phyloP scores from a whole-genome alignment of 2,888 invertebrate genomes.

The Mayetiola destructor region DNA sequence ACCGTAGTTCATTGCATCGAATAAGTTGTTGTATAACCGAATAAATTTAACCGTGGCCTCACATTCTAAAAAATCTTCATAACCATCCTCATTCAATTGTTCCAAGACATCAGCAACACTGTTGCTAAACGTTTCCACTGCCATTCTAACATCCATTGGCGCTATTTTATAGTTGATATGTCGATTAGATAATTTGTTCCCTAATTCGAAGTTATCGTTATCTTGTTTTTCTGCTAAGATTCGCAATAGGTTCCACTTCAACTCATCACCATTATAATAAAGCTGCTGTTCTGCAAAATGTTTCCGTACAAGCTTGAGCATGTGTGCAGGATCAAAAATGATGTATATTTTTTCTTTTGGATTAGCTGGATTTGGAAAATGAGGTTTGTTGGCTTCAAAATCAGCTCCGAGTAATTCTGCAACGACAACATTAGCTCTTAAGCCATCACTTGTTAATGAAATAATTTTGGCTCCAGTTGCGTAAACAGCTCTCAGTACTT shows the following conservation, averaged over 20 bases:
- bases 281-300: background rate
- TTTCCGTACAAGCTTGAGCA: background rate
- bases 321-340: background rate
- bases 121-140: background rate
- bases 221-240: slow-evolving; percentile 2
- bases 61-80: background rate
- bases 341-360: background rate
- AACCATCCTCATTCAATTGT: background rate
- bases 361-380: background rate
- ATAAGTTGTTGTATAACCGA: background rate
- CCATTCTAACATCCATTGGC: background rate
- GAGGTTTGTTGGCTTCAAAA: background rate
- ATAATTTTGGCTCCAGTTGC: background rate
- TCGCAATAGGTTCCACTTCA: background rate
- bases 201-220: background rate
- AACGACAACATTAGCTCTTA: background rate
- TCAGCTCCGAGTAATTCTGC: background rate
- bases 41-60: background rate
- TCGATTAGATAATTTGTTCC: background rate
- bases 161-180: background rate
- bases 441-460: background rate
- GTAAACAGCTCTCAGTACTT: background rate
- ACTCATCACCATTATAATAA: background rate
- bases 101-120: background rate
- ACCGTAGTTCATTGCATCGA: background rate